Base-by-base conservation (phyloP, 2,797 vertebrate genomes). In the Buphagus erythrorhynchus region DNA sequence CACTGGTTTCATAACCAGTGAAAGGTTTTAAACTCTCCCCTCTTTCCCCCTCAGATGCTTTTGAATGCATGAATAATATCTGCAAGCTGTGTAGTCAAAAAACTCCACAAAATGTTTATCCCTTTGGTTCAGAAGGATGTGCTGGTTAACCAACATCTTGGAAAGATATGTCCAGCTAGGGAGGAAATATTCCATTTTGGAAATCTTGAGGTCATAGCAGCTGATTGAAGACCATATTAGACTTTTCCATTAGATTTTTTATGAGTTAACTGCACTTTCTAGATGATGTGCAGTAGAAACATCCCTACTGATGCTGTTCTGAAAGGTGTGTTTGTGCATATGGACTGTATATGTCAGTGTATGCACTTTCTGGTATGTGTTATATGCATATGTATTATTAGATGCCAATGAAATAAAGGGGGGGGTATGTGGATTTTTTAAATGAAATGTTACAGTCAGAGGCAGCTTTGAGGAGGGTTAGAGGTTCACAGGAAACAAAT, bases 381-480 rank as follows among this genome's bases (percentile, higher is more conserved):
- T 78, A 22, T 1, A 13, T 29, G 10, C 17, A 43, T 16, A 13
- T 17, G 1, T 6, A 36, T 61, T 65, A 55, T 54, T 24, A 78
- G 18, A 35, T 52, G 25, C 19, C 49, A 67, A 2, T 21, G 52
- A 57, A 79, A 77, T 40, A n/a, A 54, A 38, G 3, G 2, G 11
- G 1, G 1, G 1, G 1, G 3, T 2, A 4, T 24, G 31, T 14
- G 18, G 1, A 3, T 1, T 31, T 84, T 73, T 83, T 1, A 0
- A n/a, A 49, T 35, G 1, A 57, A 82, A 22, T 42, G 14, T 4
- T 65, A 31, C 3, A 42, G 14, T 26, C 29, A 85, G 12, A 76
- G 29, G 17, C 19, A 52, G 36, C 8, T 91, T 48, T 63, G 16
- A 77, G 42, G 35, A 81, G 21, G 4, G 10, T 43, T 66, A 51